phyloP scores from a whole-genome alignment of 2,888 invertebrate species.

The Eurytoma californica region DNA sequence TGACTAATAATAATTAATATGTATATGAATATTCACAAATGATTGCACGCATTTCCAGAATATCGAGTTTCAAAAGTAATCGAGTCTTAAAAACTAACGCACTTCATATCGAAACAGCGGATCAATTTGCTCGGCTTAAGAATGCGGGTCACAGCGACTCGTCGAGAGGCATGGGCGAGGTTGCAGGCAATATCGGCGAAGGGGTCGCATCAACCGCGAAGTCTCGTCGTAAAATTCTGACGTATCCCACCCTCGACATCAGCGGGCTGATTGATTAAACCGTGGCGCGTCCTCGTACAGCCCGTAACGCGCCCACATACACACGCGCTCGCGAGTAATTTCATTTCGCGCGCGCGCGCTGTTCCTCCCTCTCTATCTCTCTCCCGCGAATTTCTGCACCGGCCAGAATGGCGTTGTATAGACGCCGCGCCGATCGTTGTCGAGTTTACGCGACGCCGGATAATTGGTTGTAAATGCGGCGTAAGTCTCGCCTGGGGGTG shows the following conservation, averaged over 20 bases:
- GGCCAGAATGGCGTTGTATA: neutral
- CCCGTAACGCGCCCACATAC: neutral
- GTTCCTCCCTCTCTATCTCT: neutral
- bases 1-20: too few species aligned
- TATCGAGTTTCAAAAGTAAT: too few species aligned
- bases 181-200: too few species aligned
- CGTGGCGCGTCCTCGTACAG: too few species aligned
- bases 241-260: neutral
- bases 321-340: conserved; percentile 9
- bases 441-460: conserved; percentile 28
- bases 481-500: conserved; percentile 35
- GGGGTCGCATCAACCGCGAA: neutral
- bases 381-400: neutral
- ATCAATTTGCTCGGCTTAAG: too few species aligned
- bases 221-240: conserved; percentile 16
- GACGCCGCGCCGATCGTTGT: conserved; percentile 23
- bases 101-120: too few species aligned
- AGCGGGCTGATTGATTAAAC: conserved; percentile 35
- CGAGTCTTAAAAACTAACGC: too few species aligned
- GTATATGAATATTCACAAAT: too few species aligned
- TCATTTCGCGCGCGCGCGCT: conserved; percentile 17
- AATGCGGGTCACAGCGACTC: too few species aligned
- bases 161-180: too few species aligned
- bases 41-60: too few species aligned
- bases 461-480: conserved; percentile 50